phyloP scores from a whole-genome alignment of 2,888 invertebrate species.

The Eupelmus urozonus region DNA sequence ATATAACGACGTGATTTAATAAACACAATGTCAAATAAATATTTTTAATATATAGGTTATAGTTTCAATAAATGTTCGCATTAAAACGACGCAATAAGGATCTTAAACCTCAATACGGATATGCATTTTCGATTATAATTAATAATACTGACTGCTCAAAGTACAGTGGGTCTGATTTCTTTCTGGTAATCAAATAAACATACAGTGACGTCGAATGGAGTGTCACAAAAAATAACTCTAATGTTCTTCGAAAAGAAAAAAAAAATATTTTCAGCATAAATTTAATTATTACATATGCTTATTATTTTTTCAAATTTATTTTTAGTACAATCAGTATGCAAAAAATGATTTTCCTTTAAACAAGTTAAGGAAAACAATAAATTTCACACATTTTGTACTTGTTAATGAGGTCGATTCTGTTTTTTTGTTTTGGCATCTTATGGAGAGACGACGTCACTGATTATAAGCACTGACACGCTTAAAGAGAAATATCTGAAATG shows the following conservation, averaged over 20 bases:
- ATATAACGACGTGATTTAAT: constrained; percentile 64
- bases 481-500: not conserved
- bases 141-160: constrained; percentile 74
- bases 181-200: constrained; percentile 21
- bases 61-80: constrained; percentile 65
- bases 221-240: not conserved
- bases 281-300: not conserved
- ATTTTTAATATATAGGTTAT: constrained; percentile 64
- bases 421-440: constrained; percentile 31
- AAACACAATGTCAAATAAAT: constrained; percentile 68
- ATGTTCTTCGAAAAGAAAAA: too few relatives aligned
- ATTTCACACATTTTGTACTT: constrained; percentile 14
- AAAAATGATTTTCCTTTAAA: too few relatives aligned
- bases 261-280: too few relatives aligned
- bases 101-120: constrained; percentile 72
- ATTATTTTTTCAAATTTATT: not conserved
- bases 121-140: constrained; percentile 74
- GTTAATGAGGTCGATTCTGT: constrained; percentile 14
- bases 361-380: not conserved
- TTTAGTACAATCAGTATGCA: not conserved
- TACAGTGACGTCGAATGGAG: constrained; percentile 14
- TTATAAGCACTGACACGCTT: not conserved
- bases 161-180: constrained; percentile 56
- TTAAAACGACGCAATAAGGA: constrained; percentile 56
- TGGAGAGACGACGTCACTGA: constrained; percentile 10